Percentiles rank a stretch among this genome's conserved stretches.
Evolutionary conservation across 2,797 vertebrate genomes (phyloP).

Genomic region (Gymnoscopelus microlampas): DNA sequence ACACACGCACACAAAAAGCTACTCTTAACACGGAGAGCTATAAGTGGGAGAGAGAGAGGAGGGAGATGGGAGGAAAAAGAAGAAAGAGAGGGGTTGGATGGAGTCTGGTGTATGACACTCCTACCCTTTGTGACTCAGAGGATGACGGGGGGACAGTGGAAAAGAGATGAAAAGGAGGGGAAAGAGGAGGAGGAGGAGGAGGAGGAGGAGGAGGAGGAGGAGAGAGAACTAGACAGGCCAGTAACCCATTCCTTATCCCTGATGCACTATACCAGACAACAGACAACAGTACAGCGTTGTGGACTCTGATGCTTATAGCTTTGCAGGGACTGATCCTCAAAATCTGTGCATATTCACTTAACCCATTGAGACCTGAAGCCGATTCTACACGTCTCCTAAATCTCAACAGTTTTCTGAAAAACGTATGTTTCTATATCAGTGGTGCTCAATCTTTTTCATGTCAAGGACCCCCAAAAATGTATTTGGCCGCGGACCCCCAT

Average conservation of each 20-base stretch:
- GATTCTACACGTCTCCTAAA: too few relatives aligned
- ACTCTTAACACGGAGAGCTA: too few relatives aligned
- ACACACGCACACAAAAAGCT: background rate
- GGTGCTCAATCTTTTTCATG: too few relatives aligned
- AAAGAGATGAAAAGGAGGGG: background rate
- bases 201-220: background rate
- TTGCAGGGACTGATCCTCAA: slow-evolving; percentile 22
- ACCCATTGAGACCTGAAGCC: too few relatives aligned
- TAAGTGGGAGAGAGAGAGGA: background rate
- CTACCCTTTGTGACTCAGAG: slow-evolving; percentile 17
- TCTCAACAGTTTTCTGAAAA: too few relatives aligned
- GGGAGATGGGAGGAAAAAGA: background rate
- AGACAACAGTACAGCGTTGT: slow-evolving; percentile 52
- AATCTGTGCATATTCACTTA: background rate
- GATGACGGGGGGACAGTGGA: background rate
- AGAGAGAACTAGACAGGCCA: slow-evolving; percentile 4
- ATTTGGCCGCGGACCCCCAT: too few relatives aligned
- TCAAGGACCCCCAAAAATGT: too few relatives aligned
- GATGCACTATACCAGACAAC: slow-evolving; percentile 16
- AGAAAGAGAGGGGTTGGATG: slow-evolving; percentile 1
- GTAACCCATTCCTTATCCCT: slow-evolving; percentile 9
- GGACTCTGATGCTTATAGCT: background rate
- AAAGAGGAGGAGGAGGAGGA: background rate
- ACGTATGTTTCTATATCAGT: too few relatives aligned
- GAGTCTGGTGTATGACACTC: background rate